phyloP scores from a whole-genome alignment of 35 echinoderm and acorn worm genomes.

The Holothuria glaberrima region DNA sequence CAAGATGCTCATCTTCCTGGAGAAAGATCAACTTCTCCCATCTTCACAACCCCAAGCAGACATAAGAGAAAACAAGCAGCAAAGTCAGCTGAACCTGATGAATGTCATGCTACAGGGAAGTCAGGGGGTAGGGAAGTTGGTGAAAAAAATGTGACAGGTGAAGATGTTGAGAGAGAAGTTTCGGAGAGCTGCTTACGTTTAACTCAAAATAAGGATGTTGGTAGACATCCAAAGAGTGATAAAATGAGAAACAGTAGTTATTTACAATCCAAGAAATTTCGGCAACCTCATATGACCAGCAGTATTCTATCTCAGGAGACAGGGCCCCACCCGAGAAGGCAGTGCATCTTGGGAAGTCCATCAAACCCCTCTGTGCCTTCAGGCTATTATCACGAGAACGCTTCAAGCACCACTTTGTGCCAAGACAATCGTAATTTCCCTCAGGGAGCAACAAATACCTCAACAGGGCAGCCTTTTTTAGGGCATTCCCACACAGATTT shows the following conservation, averaged over 20 bases:
- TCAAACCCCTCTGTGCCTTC: background rate
- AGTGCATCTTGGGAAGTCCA: background rate
- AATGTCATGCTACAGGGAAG: background rate
- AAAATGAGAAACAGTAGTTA: background rate
- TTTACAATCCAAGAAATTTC: background rate
- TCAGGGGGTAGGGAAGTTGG: no score
- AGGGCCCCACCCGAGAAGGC: background rate
- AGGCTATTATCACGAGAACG: background rate
- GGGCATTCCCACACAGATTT: conserved; percentile 61
- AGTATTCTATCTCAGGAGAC: background rate
- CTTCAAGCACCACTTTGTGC: background rate
- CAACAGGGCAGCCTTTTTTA: conserved; percentile 54
- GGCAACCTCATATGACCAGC: background rate
- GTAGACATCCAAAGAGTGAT: background rate
- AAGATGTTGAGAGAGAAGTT: background rate
- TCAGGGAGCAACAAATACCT: conserved; percentile 50
- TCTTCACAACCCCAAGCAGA: background rate
- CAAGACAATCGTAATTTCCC: conserved; percentile 45
- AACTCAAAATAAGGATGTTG: background rate
- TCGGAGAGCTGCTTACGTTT: no score
- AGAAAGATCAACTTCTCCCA: background rate
- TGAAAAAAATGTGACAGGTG: background rate
- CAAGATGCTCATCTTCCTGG: background rate
- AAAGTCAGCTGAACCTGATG: background rate
- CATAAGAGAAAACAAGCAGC: conserved; percentile 6